Base-by-base conservation (phyloP, 2,888 invertebrate species). In the Drosophila buzzatii region DNA sequence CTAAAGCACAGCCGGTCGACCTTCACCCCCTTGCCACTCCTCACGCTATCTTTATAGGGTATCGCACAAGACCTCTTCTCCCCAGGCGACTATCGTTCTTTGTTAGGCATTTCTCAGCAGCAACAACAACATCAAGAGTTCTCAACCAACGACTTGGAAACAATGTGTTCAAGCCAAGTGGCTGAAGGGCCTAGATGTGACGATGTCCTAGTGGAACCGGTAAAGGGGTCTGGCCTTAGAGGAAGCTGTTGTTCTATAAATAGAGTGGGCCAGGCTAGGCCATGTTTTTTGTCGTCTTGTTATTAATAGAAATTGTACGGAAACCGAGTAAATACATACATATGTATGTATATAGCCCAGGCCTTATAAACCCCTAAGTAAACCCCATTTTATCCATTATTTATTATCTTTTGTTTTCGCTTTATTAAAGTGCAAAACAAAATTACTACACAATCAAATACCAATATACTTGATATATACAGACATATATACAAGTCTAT, bases 141-240 rank as follows among this genome's bases (percentile, higher is more conserved):
- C 41, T 55, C 31, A 55, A 12, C 39, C 78, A 72, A 55, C 56
- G 73, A 66, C 70, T 73, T 78, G 82, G 55, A 68, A 75, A 84
- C 76, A 84, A 78, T 70, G 70, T 62, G 58, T 55, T 66, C 51
- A 42, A 27, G 55, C 55, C 58, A 76, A 79, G 79, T 73, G 73
- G 64, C 44, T 70, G 49, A 42, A 27, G 47, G 12, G 27, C 52
- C 44, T 35, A 62, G 58, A 37, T 61, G 55, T 60, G 23, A 8
- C 12, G 7, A 14, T 14, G 14, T 12, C 27, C 37, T 18, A 35
- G 12, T 6, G 47, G 39, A 9, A 6, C 16, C 10, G 37, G 51
- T 14, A 1, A n/a, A 18, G 20, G 16, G 37, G 27, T 10, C 7
- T 18, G 49, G 31, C 49, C 49, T n/a, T 31, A 8, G 14, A 16